Conservation (phyloP, 1,140 invertebrate species). For the Rhagoletis zephyria region DNA sequence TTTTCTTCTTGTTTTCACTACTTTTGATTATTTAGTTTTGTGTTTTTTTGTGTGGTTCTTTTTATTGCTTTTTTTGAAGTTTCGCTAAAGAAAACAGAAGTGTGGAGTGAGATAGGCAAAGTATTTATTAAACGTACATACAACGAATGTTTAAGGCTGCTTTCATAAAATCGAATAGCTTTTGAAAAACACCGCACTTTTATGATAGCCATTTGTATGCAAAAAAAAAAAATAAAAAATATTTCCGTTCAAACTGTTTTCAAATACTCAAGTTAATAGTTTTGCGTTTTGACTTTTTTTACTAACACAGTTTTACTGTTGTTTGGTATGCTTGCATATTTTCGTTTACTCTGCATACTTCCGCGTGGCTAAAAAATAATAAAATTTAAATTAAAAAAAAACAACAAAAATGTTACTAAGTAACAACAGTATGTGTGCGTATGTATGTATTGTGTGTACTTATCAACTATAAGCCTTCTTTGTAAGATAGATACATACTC, state of each 20-base stretch:
- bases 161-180: conserved; percentile 28
- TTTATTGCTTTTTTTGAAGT: background rate
- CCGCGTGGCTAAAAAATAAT: too few relatives aligned
- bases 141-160: background rate
- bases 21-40: background rate
- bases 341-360: too few relatives aligned
- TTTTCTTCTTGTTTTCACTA: background rate
- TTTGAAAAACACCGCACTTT: conserved; percentile 12
- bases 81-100: background rate
- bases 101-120: background rate
- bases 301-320: background rate
- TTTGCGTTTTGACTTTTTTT: too few relatives aligned
- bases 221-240: background rate
- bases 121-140: background rate
- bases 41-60: background rate
- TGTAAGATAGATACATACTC: background rate
- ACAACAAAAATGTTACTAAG: too few relatives aligned
- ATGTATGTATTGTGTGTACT: too few relatives aligned
- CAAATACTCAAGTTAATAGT: background rate
- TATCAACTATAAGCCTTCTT: background rate
- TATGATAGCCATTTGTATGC: background rate
- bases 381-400: too few relatives aligned
- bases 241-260: background rate
- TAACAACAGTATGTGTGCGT: too few relatives aligned
- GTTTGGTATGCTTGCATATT: background rate